phyloP scores from a whole-genome alignment of 2,888 invertebrate genomes.

The Orthonychiurus folsomi region DNA sequence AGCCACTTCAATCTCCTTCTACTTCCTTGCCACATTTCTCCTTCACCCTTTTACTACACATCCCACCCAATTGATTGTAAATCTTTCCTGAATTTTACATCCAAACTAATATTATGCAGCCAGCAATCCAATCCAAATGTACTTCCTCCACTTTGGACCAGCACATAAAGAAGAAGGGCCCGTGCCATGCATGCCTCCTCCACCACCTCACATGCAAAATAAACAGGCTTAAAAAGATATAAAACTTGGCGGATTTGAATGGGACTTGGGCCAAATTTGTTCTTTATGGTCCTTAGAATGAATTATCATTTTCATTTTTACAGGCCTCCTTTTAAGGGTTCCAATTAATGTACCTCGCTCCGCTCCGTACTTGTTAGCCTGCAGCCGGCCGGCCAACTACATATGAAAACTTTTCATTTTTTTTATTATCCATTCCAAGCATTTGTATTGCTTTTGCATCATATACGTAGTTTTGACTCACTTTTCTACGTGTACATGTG shows the following conservation, averaged over 20 bases:
- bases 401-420: no score
- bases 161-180: no score
- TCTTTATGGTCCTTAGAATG: background rate
- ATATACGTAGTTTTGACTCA: no score
- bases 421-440: no score
- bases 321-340: background rate
- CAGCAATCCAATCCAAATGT: background rate
- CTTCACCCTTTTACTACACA: background rate
- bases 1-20: background rate
- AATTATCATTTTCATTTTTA: background rate
- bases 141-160: background rate
- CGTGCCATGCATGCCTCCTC: no score
- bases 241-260: background rate
- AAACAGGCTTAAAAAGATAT: background rate
- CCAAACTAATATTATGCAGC: background rate
- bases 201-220: background rate
- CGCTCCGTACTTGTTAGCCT: no score
- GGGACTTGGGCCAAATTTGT: background rate
- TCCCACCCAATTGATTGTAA: background rate
- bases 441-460: no score
- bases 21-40: background rate
- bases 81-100: background rate
- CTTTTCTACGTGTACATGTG: no score
- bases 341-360: background rate
- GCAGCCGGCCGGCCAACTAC: no score